Conservation (phyloP, 1,140 invertebrate species). For the Drosophila auraria region DNA sequence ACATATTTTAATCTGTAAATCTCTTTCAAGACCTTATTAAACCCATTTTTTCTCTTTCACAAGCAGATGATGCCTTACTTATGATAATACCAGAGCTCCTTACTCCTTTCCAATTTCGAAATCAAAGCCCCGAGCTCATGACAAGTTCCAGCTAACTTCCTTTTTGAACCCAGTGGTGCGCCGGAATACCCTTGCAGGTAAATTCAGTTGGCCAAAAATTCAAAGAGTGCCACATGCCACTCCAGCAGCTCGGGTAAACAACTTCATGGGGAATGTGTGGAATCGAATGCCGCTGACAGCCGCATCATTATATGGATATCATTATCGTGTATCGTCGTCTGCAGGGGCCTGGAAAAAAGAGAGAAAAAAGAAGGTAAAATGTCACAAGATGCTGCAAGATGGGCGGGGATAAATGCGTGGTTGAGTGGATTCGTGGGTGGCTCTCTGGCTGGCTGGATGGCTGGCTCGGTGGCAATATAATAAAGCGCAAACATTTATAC, state of each 20-base stretch:
- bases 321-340: constrained; percentile 79
- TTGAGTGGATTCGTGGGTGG: constrained; percentile 27
- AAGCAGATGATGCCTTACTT: background rate
- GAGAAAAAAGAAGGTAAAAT: constrained; percentile 73
- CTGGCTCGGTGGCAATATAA: constrained; percentile 64
- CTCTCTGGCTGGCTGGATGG: background rate
- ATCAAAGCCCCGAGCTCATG: constrained; percentile 7
- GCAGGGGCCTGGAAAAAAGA: constrained; percentile 27
- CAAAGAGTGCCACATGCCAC: constrained; percentile 48
- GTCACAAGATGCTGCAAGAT: constrained; percentile 73
- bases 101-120: background rate
- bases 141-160: constrained; percentile 26
- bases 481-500: constrained; percentile 84
- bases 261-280: constrained; percentile 46
- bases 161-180: constrained; percentile 4
- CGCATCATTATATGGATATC: constrained; percentile 84
- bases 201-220: constrained; percentile 32
- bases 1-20: background rate
- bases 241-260: constrained; percentile 46
- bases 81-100: constrained; percentile 10
- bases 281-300: constrained; percentile 76
- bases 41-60: background rate
- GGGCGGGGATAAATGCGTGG: constrained; percentile 29
- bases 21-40: background rate
- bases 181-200: constrained; percentile 42